Percentiles rank a stretch among this genome's conserved stretches.
Evolutionary conservation across 64 coral and sea anemone species (phyloP).

Genomic region (Exaiptasia diaphana): DNA sequence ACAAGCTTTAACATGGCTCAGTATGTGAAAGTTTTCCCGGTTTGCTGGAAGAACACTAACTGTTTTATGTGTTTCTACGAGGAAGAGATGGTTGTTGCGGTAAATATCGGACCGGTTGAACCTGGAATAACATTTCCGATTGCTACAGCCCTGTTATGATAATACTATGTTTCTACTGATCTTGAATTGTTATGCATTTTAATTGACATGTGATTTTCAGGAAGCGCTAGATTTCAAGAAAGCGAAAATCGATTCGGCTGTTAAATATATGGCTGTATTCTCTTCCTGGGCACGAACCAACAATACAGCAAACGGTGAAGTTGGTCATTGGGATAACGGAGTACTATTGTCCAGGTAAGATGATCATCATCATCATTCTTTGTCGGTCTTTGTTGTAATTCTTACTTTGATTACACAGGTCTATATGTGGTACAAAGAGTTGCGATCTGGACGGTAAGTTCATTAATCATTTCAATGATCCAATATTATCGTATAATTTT

Average conservation of each 20-base stretch:
- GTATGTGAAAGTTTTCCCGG: too few species aligned
- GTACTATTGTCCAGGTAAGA: slow-evolving; percentile 43
- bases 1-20: too few species aligned
- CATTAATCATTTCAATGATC: neutral
- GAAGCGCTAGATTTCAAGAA: slow-evolving; percentile 13
- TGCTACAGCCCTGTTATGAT: too few species aligned
- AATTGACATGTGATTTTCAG: too few species aligned
- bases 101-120: too few species aligned
- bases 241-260: neutral
- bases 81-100: too few species aligned
- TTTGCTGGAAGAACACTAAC: too few species aligned
- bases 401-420: neutral
- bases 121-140: too few species aligned
- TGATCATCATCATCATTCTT: neutral
- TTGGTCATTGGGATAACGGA: slow-evolving; percentile 30
- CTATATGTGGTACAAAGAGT: too few species aligned
- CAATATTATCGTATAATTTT: neutral
- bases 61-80: too few species aligned
- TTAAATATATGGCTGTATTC: neutral
- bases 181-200: too few species aligned
- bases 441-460: neutral
- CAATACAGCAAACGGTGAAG: neutral
- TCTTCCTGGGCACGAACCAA: neutral
- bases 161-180: too few species aligned
- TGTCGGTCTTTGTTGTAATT: neutral